Evolutionary conservation across 1,140 invertebrate species (phyloP), one percentile per base, ranked within the genome.

Genomic region (Papilio xuthus): DNA sequence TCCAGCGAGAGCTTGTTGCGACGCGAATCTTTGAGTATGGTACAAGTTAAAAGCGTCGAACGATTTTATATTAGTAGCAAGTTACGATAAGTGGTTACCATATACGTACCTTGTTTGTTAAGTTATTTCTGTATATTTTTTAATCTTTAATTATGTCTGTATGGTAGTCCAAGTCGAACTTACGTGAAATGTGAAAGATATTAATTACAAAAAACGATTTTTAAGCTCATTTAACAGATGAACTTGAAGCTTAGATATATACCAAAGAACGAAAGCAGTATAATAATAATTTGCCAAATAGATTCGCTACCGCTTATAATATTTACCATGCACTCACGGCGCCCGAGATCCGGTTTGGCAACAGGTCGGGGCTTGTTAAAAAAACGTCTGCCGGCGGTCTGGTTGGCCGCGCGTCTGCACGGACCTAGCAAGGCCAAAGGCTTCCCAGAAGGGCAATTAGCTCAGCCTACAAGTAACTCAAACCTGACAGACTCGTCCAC

Each of bases 281-380:
- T 15, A 1, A 47, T 47, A 18, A 15, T 47, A 47, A 47, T 47
- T n/a, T 47, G 3, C 4, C 3, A 47, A 47, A 47, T 47, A 47
- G 44, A 47, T 2, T 53, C 50, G 50, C 50, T 53, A 20, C n/a
- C 50, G 50, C n/a, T 53, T 53, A 53, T 53, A 53, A 53, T n/a
- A 53, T 7, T 7, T n/a, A n/a, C 50, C n/a, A 20, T 53, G 20
- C 50, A 9, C n/a, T 8, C 18, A 53, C 50, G 50, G 50, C 50
- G 50, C 50, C n/a, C 50, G n/a, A 53, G 50, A 53, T 53, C 50
- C 50, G 50, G 50, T 53, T 53, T 53, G n/a, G 50, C 50, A 53
- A 53, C 50, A 53, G 50, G 50, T 53, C 50, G 50, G 18, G 50
- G 50, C 50, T 53, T 53, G 18, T 53, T 53, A 53, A 53, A 53